These are phyloP conservation scores for Camptogramma bilineatum DNA, from an alignment of 2,888 invertebrate species.

Conservation along the genomic window DNA sequence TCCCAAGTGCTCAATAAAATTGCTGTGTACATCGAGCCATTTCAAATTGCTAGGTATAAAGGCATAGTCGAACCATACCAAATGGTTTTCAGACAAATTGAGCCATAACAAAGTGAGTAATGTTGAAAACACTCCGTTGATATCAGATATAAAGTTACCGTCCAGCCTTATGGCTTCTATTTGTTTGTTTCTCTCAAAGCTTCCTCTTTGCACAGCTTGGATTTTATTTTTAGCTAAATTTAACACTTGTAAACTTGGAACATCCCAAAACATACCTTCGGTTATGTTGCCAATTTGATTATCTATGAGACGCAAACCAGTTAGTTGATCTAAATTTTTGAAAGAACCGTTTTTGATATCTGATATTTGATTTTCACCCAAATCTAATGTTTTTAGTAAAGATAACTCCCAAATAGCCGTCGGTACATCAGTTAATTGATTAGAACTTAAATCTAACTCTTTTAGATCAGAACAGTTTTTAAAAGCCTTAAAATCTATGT, in stretches of 20 bases:
- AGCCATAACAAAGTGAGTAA: slow-evolving; percentile 93
- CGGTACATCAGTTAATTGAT: slow-evolving; percentile 92
- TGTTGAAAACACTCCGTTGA: slow-evolving; percentile 95
- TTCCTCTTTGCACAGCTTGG: slow-evolving; percentile 92
- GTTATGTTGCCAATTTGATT: slow-evolving; percentile 94
- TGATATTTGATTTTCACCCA: slow-evolving; percentile 96
- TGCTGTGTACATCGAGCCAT: slow-evolving; percentile 95
- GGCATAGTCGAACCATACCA: slow-evolving; percentile 97
- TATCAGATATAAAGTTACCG: slow-evolving; percentile 94
- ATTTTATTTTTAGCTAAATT: slow-evolving; percentile 96
- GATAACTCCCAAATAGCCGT: slow-evolving; percentile 92
- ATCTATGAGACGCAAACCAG: slow-evolving; percentile 94
- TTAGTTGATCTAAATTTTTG: slow-evolving; percentile 93
- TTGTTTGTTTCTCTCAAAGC: slow-evolving; percentile 92
- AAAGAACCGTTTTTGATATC: slow-evolving; percentile 94
- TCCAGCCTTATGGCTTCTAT: slow-evolving; percentile 95
- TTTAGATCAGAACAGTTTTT: slow-evolving; percentile 95
- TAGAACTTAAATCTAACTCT: slow-evolving; percentile 95
- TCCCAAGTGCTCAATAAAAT: slow-evolving; percentile 93
- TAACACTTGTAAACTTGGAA: slow-evolving; percentile 92
- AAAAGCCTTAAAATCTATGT: slow-evolving; percentile 92
- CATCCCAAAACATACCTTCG: slow-evolving; percentile 93
- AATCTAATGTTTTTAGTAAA: slow-evolving; percentile 93
- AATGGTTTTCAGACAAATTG: slow-evolving; percentile 95
- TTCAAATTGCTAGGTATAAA: slow-evolving; percentile 95